Evolutionary conservation across 2,113 vertebrate species (phyloP).

Genomic region (Perognathus longimembris): DNA sequence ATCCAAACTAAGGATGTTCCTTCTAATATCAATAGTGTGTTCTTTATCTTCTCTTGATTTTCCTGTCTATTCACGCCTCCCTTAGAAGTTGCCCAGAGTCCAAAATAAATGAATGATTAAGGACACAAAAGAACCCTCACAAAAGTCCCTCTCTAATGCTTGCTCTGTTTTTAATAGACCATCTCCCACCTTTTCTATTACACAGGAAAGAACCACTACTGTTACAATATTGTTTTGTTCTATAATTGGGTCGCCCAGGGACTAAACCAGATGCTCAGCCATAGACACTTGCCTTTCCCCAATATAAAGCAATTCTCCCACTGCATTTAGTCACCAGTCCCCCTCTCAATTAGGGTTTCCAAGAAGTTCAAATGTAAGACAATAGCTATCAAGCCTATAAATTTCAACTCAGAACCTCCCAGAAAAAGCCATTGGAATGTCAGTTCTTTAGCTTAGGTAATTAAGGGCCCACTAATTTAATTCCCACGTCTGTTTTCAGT

Average conservation of each 20-base stretch:
- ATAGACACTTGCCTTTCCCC: constrained; percentile 21
- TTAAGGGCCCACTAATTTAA: constrained; percentile 10
- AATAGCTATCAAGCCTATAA: constrained; percentile 27
- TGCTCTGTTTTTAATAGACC: constrained; percentile 49
- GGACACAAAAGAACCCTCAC: constrained; percentile 23
- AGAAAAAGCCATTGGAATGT: constrained; percentile 11
- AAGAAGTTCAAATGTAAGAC: constrained; percentile 15
- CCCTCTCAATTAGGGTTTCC: neutral
- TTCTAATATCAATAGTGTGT: neutral
- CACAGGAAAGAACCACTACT: neutral
- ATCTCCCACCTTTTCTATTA: constrained; percentile 11
- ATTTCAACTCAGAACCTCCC: constrained; percentile 35
- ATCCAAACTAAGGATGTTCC: neutral
- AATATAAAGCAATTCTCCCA: constrained; percentile 29
- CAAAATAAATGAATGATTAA: constrained; percentile 60
- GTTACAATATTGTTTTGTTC: constrained; percentile 61
- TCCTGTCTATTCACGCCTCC: constrained; percentile 18
- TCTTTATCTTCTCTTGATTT: neutral
- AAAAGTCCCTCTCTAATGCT: constrained; percentile 26
- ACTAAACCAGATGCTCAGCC: constrained; percentile 55
- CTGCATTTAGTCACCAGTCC: neutral
- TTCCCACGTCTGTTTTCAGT: constrained; percentile 22
- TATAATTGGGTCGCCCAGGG: constrained; percentile 26
- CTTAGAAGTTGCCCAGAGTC: neutral
- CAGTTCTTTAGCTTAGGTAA: constrained; percentile 34